Percentiles rank a stretch among this genome's conserved stretches.
Conservation (phyloP, 2,113 vertebrate genomes). For the Phainopepla nitens region DNA sequence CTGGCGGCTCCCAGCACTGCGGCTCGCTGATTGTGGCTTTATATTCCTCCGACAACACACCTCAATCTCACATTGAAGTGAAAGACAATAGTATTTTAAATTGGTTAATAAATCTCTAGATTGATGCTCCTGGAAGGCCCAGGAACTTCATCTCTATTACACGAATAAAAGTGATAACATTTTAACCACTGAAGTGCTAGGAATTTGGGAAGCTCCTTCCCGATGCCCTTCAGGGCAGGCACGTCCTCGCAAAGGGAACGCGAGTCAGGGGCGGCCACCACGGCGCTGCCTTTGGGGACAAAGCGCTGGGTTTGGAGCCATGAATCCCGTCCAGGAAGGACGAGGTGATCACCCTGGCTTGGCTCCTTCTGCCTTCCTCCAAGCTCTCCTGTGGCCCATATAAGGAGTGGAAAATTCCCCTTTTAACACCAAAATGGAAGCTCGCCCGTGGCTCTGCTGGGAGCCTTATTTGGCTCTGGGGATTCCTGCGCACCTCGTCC, state of each 20-base stretch:
- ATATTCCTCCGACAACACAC: slow-evolving; percentile 86
- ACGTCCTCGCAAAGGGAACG: accelerated
- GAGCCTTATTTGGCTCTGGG: slow-evolving; percentile 14
- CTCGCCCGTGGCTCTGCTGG: background rate
- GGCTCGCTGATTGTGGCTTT: slow-evolving; percentile 88
- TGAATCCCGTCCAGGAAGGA: background rate
- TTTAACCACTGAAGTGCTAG: slow-evolving; percentile 70
- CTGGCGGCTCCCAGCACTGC: slow-evolving; percentile 81
- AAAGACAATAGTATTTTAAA: slow-evolving; percentile 99
- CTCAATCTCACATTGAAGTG: slow-evolving; percentile 94
- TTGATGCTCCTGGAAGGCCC: slow-evolving; percentile 84
- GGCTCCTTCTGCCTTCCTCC: background rate
- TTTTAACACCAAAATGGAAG: slow-evolving; percentile 6
- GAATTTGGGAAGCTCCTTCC: slow-evolving; percentile 53
- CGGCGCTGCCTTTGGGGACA: accelerated
- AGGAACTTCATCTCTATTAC: slow-evolving; percentile 87
- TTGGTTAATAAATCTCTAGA: slow-evolving; percentile 99
- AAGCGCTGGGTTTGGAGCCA: background rate
- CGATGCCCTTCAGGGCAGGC: background rate
- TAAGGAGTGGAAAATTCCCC: slow-evolving; percentile 62
- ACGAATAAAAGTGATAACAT: slow-evolving; percentile 75
- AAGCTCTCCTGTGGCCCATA: background rate
- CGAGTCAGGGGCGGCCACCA: accelerated
- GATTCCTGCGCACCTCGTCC: background rate
- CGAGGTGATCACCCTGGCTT: accelerated